Conservation (phyloP, 2,797 vertebrate genomes). For the Parauchenoglanis ngamensis region DNA sequence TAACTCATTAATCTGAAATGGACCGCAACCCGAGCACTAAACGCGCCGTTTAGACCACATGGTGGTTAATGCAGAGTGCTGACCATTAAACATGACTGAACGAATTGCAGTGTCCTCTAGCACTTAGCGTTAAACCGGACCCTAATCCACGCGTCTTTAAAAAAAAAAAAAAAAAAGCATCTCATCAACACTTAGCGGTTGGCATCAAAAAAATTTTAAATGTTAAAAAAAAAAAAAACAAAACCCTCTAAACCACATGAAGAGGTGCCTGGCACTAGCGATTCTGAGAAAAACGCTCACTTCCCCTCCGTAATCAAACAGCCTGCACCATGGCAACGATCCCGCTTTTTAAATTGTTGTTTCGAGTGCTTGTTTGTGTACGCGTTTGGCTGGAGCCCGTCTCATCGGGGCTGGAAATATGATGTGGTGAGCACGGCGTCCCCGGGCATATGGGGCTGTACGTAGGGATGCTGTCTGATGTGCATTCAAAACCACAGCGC, state of each 20-base stretch:
- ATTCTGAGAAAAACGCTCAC: conserved; percentile 69
- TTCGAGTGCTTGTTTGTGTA: conserved; percentile 50
- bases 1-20: conserved; percentile 52
- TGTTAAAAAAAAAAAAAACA: conserved; percentile 37
- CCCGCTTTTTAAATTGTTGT: conserved; percentile 49
- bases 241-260: conserved; percentile 70
- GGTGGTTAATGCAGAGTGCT: background rate
- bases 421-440: conserved; percentile 69
- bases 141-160: background rate
- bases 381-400: conserved; percentile 42
- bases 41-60: conserved; percentile 13
- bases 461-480: conserved; percentile 68
- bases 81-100: background rate
- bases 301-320: conserved; percentile 60
- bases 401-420: conserved; percentile 73
- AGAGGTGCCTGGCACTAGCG: conserved; percentile 63
- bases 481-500: conserved; percentile 72
- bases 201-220: conserved; percentile 28
- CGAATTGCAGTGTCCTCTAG: background rate
- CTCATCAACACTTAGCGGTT: conserved; percentile 22
- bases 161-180: background rate
- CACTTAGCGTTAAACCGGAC: background rate
- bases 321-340: conserved; percentile 43
- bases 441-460: conserved; percentile 68
- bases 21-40: conserved; percentile 41